Conservation (phyloP, 2,113 vertebrate genomes). For the Oncorhynchus mykiss region DNA sequence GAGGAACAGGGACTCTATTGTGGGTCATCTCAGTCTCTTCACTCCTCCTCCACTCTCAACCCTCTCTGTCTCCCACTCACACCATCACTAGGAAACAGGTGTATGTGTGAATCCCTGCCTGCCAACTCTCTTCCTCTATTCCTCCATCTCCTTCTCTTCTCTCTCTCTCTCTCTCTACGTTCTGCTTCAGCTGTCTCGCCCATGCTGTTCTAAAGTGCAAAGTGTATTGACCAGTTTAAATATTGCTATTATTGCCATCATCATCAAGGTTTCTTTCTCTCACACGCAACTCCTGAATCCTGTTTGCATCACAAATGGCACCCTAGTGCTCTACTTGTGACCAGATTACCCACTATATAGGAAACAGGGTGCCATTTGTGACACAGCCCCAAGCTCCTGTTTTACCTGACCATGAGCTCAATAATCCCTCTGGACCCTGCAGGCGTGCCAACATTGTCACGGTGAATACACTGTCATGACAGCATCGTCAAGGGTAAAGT, state of each 20-base stretch:
- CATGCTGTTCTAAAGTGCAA: neutral
- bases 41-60: neutral
- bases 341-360: neutral
- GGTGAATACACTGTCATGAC: constrained; percentile 12
- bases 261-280: neutral
- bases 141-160: neutral
- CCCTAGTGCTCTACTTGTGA: no score
- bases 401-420: constrained; percentile 13
- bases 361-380: constrained; percentile 14
- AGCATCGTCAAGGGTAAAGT: constrained; percentile 11
- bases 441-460: neutral
- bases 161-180: constrained; percentile 8
- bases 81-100: constrained; percentile 33
- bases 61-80: constrained; percentile 8
- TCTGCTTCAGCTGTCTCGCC: constrained; percentile 11
- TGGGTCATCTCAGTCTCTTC: constrained; percentile 57
- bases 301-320: no score
- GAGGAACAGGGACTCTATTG: constrained; percentile 70
- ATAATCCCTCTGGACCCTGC: neutral
- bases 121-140: neutral
- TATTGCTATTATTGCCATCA: neutral
- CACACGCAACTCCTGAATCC: neutral
- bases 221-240: neutral
- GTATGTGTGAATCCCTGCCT: constrained; percentile 23
- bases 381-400: neutral